Conservation (phyloP, 1,140 invertebrate species). For the Drosophila busckii region DNA sequence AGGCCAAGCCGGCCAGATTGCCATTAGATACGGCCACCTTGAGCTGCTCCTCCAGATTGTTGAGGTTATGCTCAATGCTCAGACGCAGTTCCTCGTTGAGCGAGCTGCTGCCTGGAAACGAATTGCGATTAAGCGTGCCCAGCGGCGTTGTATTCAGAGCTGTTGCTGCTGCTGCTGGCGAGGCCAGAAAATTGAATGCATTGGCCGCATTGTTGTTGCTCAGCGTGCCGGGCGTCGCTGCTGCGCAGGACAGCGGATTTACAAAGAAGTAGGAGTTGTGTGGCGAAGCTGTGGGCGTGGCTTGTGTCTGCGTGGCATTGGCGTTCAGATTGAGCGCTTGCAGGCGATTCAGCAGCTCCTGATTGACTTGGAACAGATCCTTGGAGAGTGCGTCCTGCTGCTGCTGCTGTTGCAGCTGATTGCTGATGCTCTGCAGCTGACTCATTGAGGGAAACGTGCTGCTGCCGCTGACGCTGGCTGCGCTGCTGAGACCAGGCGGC, state of each 20-base stretch:
- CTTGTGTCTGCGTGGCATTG: constrained; percentile 30
- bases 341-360: constrained; percentile 82
- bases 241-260: constrained; percentile 72
- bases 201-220: constrained; percentile 51
- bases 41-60: constrained; percentile 80
- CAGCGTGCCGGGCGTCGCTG: constrained; percentile 43
- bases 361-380: constrained; percentile 77
- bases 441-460: constrained; percentile 67
- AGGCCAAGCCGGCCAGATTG: constrained; percentile 60
- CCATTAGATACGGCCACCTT: constrained; percentile 81
- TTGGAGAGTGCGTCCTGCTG: constrained; percentile 72
- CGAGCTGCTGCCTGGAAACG: constrained; percentile 61
- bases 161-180: constrained; percentile 46
- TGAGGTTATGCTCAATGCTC: constrained; percentile 77
- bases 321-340: constrained; percentile 80
- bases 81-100: constrained; percentile 59
- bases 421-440: constrained; percentile 70
- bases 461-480: constrained; percentile 10
- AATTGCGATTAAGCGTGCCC: constrained; percentile 69
- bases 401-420: constrained; percentile 66
- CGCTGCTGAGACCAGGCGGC: constrained; percentile 2
- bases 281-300: constrained; percentile 35
- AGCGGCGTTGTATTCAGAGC: constrained; percentile 63
- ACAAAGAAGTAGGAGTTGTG: constrained; percentile 75
- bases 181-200: constrained; percentile 65